phyloP scores from a whole-genome alignment of 1,140 invertebrate genomes.

The Venturia canescens region DNA sequence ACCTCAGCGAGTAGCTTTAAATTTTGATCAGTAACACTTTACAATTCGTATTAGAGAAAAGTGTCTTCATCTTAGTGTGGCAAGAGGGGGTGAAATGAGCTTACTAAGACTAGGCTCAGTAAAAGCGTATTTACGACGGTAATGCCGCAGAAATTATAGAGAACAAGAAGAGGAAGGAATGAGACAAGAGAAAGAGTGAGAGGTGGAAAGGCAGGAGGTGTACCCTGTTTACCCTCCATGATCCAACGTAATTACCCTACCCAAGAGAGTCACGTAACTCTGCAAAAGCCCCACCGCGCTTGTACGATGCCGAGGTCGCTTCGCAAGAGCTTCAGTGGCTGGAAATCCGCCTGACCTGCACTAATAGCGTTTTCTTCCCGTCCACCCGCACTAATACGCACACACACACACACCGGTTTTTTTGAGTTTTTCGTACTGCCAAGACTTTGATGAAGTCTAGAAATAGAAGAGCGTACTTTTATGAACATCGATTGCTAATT shows the following conservation, averaged over 20 bases:
- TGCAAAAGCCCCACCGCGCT: constrained; percentile 49
- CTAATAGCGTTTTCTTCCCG: constrained; percentile 34
- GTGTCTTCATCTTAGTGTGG: constrained; percentile 16
- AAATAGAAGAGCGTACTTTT: neutral
- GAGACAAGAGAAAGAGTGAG: constrained; percentile 1
- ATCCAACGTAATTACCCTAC: constrained; percentile 61
- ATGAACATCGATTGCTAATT: neutral
- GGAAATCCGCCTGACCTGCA: constrained; percentile 43
- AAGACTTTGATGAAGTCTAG: neutral
- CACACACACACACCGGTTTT: neutral
- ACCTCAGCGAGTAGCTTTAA: neutral
- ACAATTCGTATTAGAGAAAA: neutral
- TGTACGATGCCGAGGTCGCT: constrained; percentile 33
- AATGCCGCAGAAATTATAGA: constrained; percentile 42
- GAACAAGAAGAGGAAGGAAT: constrained; percentile 28
- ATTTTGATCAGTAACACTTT: neutral
- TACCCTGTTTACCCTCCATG: constrained; percentile 44
- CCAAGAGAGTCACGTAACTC: constrained; percentile 57
- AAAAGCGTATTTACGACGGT: constrained; percentile 48
- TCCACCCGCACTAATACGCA: constrained; percentile 18
- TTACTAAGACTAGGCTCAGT: constrained; percentile 34
- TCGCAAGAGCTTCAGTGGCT: constrained; percentile 45
- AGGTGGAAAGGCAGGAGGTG: constrained; percentile 21
- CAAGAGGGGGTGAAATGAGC: constrained; percentile 12
- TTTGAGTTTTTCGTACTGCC: neutral